Evolutionary conservation across 2,113 vertebrate species (phyloP).

Genomic region (Rallus limicola): DNA sequence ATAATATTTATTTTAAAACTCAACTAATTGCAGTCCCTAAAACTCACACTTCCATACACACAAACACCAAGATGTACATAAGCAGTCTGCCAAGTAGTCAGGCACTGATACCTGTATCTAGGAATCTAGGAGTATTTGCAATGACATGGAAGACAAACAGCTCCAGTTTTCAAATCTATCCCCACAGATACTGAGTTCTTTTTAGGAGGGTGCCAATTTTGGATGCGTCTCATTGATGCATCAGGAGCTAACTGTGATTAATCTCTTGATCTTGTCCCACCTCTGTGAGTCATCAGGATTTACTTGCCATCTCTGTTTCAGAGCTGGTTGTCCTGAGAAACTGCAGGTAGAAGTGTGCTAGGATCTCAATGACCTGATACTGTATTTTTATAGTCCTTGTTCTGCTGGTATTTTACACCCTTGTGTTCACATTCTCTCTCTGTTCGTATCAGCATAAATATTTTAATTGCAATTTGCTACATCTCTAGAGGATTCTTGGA

Average conservation of each 20-base stretch:
- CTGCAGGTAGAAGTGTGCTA: neutral
- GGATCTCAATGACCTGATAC: neutral
- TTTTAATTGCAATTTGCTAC: neutral
- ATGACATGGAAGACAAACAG: neutral
- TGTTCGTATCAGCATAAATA: neutral
- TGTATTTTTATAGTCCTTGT: neutral
- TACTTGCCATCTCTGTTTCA: neutral
- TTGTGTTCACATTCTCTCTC: neutral
- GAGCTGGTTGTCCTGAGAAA: neutral
- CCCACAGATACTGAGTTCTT: neutral
- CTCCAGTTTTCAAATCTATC: neutral
- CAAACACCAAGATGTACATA: neutral
- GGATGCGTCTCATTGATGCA: neutral
- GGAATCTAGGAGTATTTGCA: neutral
- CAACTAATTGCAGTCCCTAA: neutral
- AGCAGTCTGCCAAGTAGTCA: neutral
- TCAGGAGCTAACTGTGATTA: neutral
- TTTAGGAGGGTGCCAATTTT: neutral
- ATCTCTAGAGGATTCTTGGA: neutral
- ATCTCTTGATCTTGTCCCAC: neutral
- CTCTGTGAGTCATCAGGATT: neutral
- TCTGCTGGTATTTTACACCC: neutral
- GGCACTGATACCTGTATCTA: neutral
- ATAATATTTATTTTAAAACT: neutral
- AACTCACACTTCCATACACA: too few species aligned